Evolutionary conservation across 2,888 invertebrate genomes (phyloP).

Genomic region (Epinotia ramella): DNA sequence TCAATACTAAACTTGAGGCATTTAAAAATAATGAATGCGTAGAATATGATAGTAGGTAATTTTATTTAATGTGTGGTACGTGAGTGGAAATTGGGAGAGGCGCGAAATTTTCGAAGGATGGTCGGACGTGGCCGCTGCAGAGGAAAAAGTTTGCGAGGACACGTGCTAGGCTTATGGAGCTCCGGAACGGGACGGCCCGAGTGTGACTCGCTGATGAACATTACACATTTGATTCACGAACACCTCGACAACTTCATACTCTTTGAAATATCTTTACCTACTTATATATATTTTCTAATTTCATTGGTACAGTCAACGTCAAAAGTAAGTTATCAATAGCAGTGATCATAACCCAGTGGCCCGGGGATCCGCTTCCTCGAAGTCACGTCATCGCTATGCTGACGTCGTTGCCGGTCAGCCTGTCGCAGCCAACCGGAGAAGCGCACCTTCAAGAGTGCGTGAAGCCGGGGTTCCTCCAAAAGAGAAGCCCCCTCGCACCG

Average conservation of each 20-base stretch:
- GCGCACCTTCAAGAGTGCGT: too few species aligned
- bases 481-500: too few species aligned
- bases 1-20: constrained; percentile 16
- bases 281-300: too few species aligned
- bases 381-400: too few species aligned
- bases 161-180: constrained; percentile 17
- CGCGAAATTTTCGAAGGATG: constrained; percentile 16
- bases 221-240: constrained; percentile 3
- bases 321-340: too few species aligned
- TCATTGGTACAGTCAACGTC: too few species aligned
- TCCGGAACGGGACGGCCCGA: neutral
- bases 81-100: constrained; percentile 26
- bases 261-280: neutral
- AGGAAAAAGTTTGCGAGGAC: constrained; percentile 20
- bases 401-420: too few species aligned
- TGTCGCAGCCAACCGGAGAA: too few species aligned
- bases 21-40: constrained; percentile 41
- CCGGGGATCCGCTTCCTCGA: too few species aligned
- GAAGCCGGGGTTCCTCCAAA: too few species aligned
- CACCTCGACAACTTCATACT: neutral
- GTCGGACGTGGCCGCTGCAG: neutral
- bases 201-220: constrained; percentile 11
- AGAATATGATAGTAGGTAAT: constrained; percentile 36
- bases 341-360: too few species aligned
- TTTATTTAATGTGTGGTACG: constrained; percentile 37